Percentiles rank a stretch among this genome's conserved stretches.
Evolutionary conservation across 2,888 invertebrate genomes (phyloP).

Genomic region (Atrina japonica): DNA sequence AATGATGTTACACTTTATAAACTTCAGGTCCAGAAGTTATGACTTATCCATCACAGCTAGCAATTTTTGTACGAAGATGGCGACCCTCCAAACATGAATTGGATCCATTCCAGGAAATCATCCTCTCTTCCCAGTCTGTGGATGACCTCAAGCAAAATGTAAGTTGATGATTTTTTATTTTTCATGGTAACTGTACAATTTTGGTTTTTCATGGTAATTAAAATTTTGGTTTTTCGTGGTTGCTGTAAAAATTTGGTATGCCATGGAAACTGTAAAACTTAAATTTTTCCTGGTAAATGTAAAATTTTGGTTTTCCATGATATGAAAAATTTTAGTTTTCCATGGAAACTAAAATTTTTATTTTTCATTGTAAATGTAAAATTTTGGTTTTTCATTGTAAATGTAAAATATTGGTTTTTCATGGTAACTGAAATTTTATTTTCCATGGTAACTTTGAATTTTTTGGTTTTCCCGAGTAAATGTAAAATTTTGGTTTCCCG

Average conservation of each 20-base stretch:
- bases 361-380: too few relatives aligned
- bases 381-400: too few relatives aligned
- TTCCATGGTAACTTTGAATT: too few relatives aligned
- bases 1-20: too few relatives aligned
- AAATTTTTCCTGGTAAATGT: background rate
- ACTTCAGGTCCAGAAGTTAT: constrained; percentile 67
- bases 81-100: constrained; percentile 77
- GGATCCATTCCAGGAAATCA: constrained; percentile 79
- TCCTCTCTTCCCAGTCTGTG: constrained; percentile 77
- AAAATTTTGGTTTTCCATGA: too few relatives aligned
- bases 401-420: background rate
- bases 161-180: constrained; percentile 51
- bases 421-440: too few relatives aligned
- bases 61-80: constrained; percentile 79
- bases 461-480: background rate
- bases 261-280: constrained; percentile 79
- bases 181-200: too few relatives aligned
- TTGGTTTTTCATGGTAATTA: background rate
- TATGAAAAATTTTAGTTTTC: too few relatives aligned
- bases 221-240: background rate
- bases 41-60: constrained; percentile 72
- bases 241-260: too few relatives aligned
- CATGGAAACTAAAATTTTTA: background rate
- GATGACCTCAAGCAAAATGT: constrained; percentile 82
- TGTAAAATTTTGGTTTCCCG: background rate